Percentiles rank a stretch among this genome's conserved stretches.
Evolutionary conservation across 2,888 invertebrate species (phyloP).

Genomic region (Chorisops tibialis): DNA sequence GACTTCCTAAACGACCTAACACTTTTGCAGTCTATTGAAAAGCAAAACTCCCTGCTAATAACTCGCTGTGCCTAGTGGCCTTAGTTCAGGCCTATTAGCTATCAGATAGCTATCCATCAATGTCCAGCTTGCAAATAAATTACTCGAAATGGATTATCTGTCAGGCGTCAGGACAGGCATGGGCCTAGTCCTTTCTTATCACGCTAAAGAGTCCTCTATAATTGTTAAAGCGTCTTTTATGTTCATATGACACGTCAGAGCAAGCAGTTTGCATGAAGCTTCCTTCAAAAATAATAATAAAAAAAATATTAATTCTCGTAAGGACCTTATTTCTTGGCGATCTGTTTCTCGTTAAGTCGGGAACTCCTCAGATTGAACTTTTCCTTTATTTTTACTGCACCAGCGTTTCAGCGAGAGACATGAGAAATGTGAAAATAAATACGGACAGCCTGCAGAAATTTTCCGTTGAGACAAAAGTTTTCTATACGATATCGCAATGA

Average conservation of each 20-base stretch:
- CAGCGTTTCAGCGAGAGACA: too few relatives aligned
- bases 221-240: not conserved
- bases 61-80: too few relatives aligned
- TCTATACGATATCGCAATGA: too few relatives aligned
- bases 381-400: too few relatives aligned
- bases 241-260: constrained; percentile 7
- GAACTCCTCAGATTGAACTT: not conserved
- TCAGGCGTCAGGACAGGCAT: constrained; percentile 4
- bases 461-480: too few relatives aligned
- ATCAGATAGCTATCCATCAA: constrained; percentile 21
- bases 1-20: too few relatives aligned
- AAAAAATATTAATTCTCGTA: not conserved
- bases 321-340: not conserved
- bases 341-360: not conserved
- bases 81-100: not conserved
- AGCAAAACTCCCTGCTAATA: too few relatives aligned
- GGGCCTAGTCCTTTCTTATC: not conserved
- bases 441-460: too few relatives aligned
- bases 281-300: not conserved
- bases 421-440: too few relatives aligned
- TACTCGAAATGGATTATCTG: constrained; percentile 12
- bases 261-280: constrained; percentile 3
- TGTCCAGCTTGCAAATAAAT: constrained; percentile 15
- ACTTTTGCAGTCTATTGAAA: too few relatives aligned
- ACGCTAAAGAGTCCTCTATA: not conserved